Conservation (phyloP, 2,888 invertebrate genomes). For the Caenorhabditis sp. region DNA sequence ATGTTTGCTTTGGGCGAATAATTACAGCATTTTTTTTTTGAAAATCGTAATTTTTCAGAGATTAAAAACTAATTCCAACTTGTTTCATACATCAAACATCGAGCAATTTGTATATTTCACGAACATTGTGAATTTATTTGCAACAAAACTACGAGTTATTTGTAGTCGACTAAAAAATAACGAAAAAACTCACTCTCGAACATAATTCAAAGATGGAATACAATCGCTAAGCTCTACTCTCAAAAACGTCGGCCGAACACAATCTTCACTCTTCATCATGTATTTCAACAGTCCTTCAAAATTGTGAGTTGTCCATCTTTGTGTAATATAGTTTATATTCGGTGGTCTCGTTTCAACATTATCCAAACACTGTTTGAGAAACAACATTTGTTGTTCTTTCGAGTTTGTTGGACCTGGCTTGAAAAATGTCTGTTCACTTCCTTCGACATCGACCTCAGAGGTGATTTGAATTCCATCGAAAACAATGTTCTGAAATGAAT, state of each 20-base stretch:
- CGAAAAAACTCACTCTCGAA: conserved; percentile 1
- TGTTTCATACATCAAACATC: background rate
- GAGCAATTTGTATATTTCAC: too few relatives aligned
- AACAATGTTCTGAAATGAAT: conserved; percentile 28
- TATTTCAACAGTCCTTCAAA: conserved; percentile 36
- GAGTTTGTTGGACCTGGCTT: conserved; percentile 26
- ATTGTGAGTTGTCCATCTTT: conserved; percentile 27
- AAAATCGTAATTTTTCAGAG: too few relatives aligned
- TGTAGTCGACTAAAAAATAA: too few relatives aligned
- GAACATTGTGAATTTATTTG: too few relatives aligned
- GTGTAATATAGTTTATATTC: conserved; percentile 34
- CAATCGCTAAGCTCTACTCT: conserved; percentile 22
- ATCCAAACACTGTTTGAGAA: conserved; percentile 34
- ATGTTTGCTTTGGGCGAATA: too few relatives aligned
- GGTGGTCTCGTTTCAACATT: conserved; percentile 26
- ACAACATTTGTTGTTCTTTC: conserved; percentile 32
- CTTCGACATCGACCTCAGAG: conserved; percentile 22
- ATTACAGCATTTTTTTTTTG: too few relatives aligned
- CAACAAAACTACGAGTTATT: too few relatives aligned
- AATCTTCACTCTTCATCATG: conserved; percentile 18
- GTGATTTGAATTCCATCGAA: conserved; percentile 34
- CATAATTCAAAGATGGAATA: conserved; percentile 15
- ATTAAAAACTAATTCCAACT: too few relatives aligned
- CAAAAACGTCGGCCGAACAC: conserved; percentile 14
- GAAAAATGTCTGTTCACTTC: conserved; percentile 22